Evolutionary conservation across 1,140 invertebrate genomes (phyloP).

Genomic region (Triops cancriformis): DNA sequence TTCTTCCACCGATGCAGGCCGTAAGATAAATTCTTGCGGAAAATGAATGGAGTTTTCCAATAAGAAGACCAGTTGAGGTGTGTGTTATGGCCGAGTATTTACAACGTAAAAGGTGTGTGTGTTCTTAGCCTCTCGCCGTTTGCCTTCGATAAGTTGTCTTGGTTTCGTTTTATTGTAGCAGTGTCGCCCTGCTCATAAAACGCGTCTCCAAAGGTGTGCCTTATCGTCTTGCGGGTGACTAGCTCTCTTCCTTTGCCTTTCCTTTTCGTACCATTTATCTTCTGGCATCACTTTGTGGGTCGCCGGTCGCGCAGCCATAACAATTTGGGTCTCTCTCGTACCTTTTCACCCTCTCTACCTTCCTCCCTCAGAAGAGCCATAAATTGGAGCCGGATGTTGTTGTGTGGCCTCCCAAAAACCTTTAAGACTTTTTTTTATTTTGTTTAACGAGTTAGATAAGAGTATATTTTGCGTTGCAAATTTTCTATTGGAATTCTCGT

Average conservation of each 20-base stretch:
- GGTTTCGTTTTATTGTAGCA: background rate
- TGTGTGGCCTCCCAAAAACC: background rate
- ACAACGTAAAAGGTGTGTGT: background rate
- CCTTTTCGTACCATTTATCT: background rate
- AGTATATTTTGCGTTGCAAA: slow-evolving; percentile 21
- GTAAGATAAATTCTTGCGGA: too few species aligned
- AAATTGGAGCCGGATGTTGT: background rate
- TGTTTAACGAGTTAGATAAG: background rate
- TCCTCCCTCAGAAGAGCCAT: background rate
- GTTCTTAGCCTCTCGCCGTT: background rate
- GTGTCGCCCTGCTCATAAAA: slow-evolving; percentile 2
- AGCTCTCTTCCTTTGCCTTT: too few species aligned
- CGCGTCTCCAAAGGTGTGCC: background rate
- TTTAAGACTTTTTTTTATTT: background rate
- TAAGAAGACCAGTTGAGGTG: background rate
- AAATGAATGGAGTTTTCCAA: background rate
- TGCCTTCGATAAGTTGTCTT: background rate
- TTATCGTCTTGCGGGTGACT: background rate
- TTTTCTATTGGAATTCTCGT: slow-evolving; percentile 19
- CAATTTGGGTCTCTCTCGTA: background rate
- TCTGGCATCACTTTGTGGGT: background rate
- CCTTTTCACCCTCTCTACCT: background rate
- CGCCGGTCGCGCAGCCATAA: background rate
- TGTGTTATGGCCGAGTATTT: background rate
- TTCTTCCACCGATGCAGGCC: too few species aligned